Evolutionary conservation across 1,140 invertebrate species (phyloP), one percentile per base, ranked within the genome.

Genomic region (Zeugodacus cucurbitae): DNA sequence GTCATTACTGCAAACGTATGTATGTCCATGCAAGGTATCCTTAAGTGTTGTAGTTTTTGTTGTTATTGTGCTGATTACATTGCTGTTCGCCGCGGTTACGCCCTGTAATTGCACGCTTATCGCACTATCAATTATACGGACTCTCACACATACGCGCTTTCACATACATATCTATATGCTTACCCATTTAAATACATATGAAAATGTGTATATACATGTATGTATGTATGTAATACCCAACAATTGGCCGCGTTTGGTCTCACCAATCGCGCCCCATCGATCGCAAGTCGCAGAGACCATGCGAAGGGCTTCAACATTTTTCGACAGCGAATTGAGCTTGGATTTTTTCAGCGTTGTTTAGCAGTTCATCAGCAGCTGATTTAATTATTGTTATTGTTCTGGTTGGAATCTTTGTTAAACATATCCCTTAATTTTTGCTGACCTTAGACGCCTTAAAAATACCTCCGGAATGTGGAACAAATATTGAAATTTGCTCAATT

Each of bases 91-190:
- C 70, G 74, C 41, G n/a, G 74, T 82, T 82, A 82, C 74, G 74
- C 74, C 74, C 74, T 82, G 41, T 82, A 82, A 82, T 82, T 82
- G 74, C n/a, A 29, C 2, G 41, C 37, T 44, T 82, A 82, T 82
- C 74, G 22, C 22, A 22, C 74, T 48, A 82, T 82, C 41, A 82
- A 82, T 82, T 82, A 82, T 82, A 48, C 17, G 22, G n/a, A 26
- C 22, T 37, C 58, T n/a, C n/a, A n/a, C 32, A 32, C 32, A 4
- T 7, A 22, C 22, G 26, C 59, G 10, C 59, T 26, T 4, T 7
- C 22, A 11, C 26, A 70, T 20, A 34, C 14, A 70, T n/a, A n/a
- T n/a, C n/a, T n/a, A n/a, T n/a, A n/a, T 20, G 1, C 32, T 17
- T 37, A 4, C 14, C 11, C 26, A 17, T 29, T 10, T 11, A 20